These are phyloP conservation scores for Drosophila ercepeae DNA, from an alignment of 1,140 invertebrate genomes.

Conservation along the genomic window DNA sequence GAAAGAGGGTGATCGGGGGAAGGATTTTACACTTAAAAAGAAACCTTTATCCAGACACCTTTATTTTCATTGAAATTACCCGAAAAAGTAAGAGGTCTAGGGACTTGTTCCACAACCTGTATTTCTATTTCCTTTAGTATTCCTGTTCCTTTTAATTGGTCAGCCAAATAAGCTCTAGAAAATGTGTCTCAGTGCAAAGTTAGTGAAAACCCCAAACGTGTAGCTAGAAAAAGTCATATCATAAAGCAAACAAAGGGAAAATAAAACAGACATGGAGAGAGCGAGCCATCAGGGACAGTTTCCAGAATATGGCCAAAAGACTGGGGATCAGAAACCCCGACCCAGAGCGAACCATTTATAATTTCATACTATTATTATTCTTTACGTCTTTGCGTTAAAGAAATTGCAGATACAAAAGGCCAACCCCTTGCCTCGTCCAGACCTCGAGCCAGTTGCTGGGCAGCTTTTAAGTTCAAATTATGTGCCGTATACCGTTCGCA, in stretches of 20 bases:
- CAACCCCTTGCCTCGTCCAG: constrained; percentile 13
- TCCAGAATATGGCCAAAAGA: constrained; percentile 21
- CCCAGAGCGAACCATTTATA: constrained; percentile 64
- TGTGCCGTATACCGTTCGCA: constrained; percentile 67
- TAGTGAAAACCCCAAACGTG: constrained; percentile 36
- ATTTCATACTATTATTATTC: constrained; percentile 77
- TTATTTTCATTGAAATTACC: not conserved
- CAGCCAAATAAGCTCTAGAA: not conserved
- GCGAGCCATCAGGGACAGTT: constrained; percentile 34
- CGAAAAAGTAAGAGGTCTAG: no score
- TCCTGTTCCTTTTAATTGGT: not conserved
- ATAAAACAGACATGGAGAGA: constrained; percentile 10
- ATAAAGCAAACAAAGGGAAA: constrained; percentile 63
- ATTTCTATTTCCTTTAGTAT: no score
- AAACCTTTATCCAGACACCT: not conserved
- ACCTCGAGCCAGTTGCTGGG: constrained; percentile 20
- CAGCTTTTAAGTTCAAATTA: constrained; percentile 70
- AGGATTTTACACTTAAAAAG: not conserved
- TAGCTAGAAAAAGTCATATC: constrained; percentile 56
- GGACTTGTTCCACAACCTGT: no score
- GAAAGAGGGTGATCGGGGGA: not conserved
- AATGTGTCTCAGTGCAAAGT: constrained; percentile 14
- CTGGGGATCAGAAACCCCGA: constrained; percentile 39
- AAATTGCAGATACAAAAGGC: constrained; percentile 63
- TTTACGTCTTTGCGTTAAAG: constrained; percentile 51